Conservation (phyloP, 2,888 invertebrate genomes). For the Abscondita cerata region DNA sequence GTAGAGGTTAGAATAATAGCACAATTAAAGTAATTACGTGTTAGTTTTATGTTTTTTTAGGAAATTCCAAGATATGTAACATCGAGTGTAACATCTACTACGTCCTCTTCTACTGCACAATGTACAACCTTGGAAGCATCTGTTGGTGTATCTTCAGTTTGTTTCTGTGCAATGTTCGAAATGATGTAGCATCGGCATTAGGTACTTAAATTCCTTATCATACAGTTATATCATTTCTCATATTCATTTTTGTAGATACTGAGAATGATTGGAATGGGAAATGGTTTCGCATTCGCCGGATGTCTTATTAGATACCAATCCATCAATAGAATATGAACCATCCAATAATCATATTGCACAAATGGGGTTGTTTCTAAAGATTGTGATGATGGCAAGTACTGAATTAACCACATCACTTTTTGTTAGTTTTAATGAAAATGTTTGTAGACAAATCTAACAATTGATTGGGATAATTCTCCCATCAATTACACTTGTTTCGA, state of each 20-base stretch:
- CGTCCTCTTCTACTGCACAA: no score
- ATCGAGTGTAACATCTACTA: no score
- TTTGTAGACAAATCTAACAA: constrained; percentile 64
- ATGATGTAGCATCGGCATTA: not conserved
- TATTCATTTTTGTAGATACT: no score
- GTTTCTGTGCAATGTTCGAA: not conserved
- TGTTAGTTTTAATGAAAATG: not conserved
- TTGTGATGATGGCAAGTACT: constrained; percentile 75
- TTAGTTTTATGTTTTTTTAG: no score
- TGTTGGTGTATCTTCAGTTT: not conserved
- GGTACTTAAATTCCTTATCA: no score
- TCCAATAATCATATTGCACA: constrained; percentile 56
- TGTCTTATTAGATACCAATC: constrained; percentile 42
- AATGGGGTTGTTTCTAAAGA: constrained; percentile 63
- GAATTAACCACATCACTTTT: not conserved
- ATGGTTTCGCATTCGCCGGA: constrained; percentile 56
- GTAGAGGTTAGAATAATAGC: no score
- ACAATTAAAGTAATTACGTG: no score
- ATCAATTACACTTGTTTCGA: constrained; percentile 68
- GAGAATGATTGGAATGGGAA: constrained; percentile 51
- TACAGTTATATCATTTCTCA: no score
- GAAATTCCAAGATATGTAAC: no score
- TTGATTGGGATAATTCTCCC: constrained; percentile 68
- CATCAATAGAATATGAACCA: constrained; percentile 35
- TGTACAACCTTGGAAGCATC: no score